Evolutionary conservation across 2,797 vertebrate species (phyloP).

Genomic region (Sitta carolinensis): DNA sequence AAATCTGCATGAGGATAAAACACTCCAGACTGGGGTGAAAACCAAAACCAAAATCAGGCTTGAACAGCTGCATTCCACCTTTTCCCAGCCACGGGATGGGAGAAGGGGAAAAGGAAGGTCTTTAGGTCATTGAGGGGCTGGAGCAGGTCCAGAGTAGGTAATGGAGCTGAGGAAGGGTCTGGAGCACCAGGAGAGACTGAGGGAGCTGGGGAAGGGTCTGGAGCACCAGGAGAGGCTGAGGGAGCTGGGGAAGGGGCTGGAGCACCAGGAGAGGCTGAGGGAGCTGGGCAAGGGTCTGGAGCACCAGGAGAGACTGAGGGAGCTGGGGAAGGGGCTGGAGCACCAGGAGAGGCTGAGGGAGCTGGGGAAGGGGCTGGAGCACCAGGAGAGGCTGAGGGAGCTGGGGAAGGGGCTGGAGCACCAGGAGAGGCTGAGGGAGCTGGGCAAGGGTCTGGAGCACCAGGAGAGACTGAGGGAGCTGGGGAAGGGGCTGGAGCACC

Average conservation of each 20-base stretch:
- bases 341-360: too few relatives aligned
- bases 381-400: too few relatives aligned
- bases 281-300: not conserved
- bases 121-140: not conserved
- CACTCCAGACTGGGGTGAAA: not conserved
- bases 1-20: not conserved
- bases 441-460: too few relatives aligned
- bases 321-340: not conserved
- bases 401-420: too few relatives aligned
- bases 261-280: too few relatives aligned
- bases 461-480: not conserved
- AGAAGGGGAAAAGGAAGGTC: not conserved
- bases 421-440: too few relatives aligned
- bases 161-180: too few relatives aligned
- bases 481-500: not conserved
- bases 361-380: too few relatives aligned
- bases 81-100: not conserved
- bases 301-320: rapidly evolving
- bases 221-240: too few relatives aligned
- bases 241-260: too few relatives aligned
- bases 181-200: too few relatives aligned
- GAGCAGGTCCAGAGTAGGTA: rapidly evolving
- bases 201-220: too few relatives aligned
- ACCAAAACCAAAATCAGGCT: not conserved
- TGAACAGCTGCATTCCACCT: not conserved